Conservation (phyloP, 2,113 vertebrate species). For the Varanus komodoensis region DNA sequence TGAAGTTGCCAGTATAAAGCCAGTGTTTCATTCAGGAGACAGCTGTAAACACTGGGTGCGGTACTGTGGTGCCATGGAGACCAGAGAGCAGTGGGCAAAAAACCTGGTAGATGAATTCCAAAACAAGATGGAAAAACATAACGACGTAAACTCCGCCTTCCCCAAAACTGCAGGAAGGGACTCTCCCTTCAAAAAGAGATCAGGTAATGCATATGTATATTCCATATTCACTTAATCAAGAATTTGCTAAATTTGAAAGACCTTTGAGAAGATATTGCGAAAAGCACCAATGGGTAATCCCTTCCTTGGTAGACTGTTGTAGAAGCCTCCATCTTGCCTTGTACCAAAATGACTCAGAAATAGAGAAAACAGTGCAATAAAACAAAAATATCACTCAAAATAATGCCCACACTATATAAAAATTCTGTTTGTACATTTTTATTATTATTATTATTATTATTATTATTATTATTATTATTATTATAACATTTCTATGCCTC, state of each 20-base stretch:
- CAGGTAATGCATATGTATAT: conserved; percentile 61
- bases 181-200: conserved; percentile 77
- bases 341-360: background rate
- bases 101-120: conserved; percentile 90
- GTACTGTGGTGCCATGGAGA: conserved; percentile 92
- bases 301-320: background rate
- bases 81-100: conserved; percentile 89
- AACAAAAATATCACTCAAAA: background rate
- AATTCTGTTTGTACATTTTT: background rate
- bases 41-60: conserved; percentile 93
- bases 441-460: no score
- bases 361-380: background rate
- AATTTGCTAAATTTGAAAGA: background rate
- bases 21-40: conserved; percentile 75
- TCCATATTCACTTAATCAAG: background rate
- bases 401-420: background rate
- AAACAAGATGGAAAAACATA: conserved; percentile 79
- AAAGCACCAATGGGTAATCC: background rate
- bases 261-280: background rate
- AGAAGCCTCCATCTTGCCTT: background rate
- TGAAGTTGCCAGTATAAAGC: conserved; percentile 5
- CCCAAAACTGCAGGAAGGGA: conserved; percentile 67
- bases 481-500: no score
- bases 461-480: no score
- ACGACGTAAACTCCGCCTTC: conserved; percentile 55